Evolutionary conservation across 2,888 invertebrate species (phyloP).

Genomic region (Ophioninae sp.): DNA sequence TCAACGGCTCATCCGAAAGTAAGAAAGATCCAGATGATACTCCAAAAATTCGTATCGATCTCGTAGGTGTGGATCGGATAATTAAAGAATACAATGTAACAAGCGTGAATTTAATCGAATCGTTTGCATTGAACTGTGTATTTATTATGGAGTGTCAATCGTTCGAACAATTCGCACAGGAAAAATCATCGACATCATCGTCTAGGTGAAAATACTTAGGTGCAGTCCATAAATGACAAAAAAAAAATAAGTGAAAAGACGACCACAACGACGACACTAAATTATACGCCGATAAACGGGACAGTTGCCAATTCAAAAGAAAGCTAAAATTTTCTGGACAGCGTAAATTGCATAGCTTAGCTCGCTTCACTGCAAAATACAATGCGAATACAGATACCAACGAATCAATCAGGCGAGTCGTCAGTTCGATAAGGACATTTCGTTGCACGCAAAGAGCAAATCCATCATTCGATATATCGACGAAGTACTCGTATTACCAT

Average conservation of each 20-base stretch:
- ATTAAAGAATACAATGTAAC: not conserved
- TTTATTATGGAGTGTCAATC: not conserved
- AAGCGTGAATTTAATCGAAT: not conserved
- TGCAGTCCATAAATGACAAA: not conserved
- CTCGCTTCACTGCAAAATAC: slow-evolving; percentile 55
- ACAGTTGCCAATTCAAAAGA: slow-evolving; percentile 1
- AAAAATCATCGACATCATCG: not conserved
- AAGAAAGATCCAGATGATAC: not conserved
- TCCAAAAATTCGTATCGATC: not conserved
- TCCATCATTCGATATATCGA: slow-evolving; percentile 8
- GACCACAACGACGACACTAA: slow-evolving; percentile 1
- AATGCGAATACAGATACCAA: slow-evolving; percentile 66
- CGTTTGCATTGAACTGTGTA: not conserved
- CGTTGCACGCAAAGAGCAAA: slow-evolving; percentile 18
- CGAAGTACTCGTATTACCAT: not conserved
- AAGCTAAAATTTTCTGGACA: slow-evolving; percentile 16
- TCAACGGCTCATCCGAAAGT: not conserved
- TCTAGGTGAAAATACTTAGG: not conserved
- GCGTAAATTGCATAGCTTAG: slow-evolving; percentile 43
- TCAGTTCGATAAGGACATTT: slow-evolving; percentile 52
- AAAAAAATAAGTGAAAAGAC: not conserved
- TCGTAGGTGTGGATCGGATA: not conserved
- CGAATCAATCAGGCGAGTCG: slow-evolving; percentile 73
- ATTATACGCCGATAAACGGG: not conserved
- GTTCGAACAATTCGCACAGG: not conserved